Evolutionary conservation across 30 jellyfish, hydroid and myxozoan species (phyloP), one percentile per base, ranked within the genome.

Genomic region (Aurelia aurita complex sp. Pacific): DNA sequence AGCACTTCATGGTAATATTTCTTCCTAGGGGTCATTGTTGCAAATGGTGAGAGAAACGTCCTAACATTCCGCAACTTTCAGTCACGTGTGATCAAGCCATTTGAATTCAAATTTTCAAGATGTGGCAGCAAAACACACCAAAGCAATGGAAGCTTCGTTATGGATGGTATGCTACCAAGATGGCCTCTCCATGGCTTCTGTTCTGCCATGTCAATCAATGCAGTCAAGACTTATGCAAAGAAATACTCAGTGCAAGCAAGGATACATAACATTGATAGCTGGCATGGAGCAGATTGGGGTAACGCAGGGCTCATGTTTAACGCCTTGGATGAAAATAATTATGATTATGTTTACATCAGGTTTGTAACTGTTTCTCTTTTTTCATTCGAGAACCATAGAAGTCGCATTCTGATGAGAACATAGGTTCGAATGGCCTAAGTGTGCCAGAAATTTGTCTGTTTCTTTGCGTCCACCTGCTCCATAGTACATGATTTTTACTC

Each of bases 241-340:
- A 33, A 70, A 34, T 90, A 90, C 35, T 14, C 40, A 1, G 84
- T 90, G 5, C 62, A 85, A 54, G 94, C 88, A 38, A 67, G 32
- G 35, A 61, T 90, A 59, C 34, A 80, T 67, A 82, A 82, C 70
- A 82, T 90, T n/a, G 92, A 83, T 29, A 90, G 97, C 68, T 90
- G 97, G 97, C 90, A 63, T 8, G 97, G 94, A 33, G 33, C 80
- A 19, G 97, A 89, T 43, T 89, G 97, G 97, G 93, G 97, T 6
- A 73, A 52, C 19, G 73, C 77, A 35, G 97, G 97, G 6, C 72
- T 90, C 23, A 69, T 83, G 88, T 90, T 67, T 60, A 90, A 90
- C 57, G 97, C 89, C 29, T 38, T 67, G 78, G 94, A 83, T 73
- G 83, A 60, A 10, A 77, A 90, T 63, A 83, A 90, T 67, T 90